Conservation (phyloP, 1,140 invertebrate species). For the Drosophila teissieri region DNA sequence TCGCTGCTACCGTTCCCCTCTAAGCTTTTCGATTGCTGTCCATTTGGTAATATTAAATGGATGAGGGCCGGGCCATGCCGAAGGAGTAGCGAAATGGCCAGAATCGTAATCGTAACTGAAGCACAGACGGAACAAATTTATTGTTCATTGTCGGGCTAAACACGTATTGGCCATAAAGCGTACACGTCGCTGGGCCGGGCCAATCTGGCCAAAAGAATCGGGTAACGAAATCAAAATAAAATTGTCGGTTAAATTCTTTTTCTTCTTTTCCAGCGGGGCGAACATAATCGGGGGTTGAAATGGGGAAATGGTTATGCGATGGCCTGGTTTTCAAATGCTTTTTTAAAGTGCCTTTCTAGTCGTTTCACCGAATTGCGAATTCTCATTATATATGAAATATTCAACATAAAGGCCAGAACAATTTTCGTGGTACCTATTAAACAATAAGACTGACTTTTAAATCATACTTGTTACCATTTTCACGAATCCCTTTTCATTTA, state of each 20-base stretch:
- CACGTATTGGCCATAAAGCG: slow-evolving; percentile 74
- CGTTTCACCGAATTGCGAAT: background rate
- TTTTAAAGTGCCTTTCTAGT: slow-evolving; percentile 16
- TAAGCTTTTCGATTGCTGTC: slow-evolving; percentile 25
- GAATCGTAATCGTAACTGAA: background rate
- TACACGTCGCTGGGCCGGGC: slow-evolving; percentile 47
- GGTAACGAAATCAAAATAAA: slow-evolving; percentile 50
- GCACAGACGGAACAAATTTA: slow-evolving; percentile 14
- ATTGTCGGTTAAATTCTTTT: slow-evolving; percentile 48
- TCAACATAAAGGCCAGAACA: too few relatives aligned
- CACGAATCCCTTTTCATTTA: background rate
- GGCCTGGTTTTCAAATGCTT: slow-evolving; percentile 27
- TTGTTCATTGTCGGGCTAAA: slow-evolving; percentile 36
- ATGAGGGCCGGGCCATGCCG: background rate
- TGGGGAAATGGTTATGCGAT: background rate
- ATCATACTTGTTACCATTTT: too few relatives aligned
- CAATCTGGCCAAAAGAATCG: slow-evolving; percentile 42
- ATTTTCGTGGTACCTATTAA: background rate
- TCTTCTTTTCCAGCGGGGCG: slow-evolving; percentile 7
- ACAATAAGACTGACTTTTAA: background rate
- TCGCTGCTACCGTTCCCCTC: background rate
- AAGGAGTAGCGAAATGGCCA: slow-evolving; percentile 12
- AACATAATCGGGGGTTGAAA: slow-evolving; percentile 23
- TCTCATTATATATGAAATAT: background rate
- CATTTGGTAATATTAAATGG: slow-evolving; percentile 51